Evolutionary conservation across 2,113 vertebrate genomes (phyloP).

Genomic region (Tenrec ecaudatus): DNA sequence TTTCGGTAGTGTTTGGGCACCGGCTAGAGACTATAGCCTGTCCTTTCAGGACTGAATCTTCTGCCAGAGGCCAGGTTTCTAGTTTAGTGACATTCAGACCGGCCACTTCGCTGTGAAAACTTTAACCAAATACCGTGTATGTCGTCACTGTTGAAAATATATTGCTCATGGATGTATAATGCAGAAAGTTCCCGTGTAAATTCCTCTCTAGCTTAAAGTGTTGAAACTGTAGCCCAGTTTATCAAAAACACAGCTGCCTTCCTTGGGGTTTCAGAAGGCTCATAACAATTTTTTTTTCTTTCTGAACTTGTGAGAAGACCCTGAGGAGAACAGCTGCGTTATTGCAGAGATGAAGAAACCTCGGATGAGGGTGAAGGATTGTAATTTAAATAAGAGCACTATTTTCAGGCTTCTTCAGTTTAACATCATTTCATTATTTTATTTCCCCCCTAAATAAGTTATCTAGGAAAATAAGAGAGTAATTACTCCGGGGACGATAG

Average conservation of each 20-base stretch:
- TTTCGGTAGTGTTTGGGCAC: slow-evolving; percentile 73
- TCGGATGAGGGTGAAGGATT: slow-evolving; percentile 84
- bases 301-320: slow-evolving; percentile 87
- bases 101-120: slow-evolving; percentile 71
- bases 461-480: slow-evolving; percentile 74
- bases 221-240: slow-evolving; percentile 88
- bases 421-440: slow-evolving; percentile 82
- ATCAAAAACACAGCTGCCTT: slow-evolving; percentile 89
- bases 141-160: slow-evolving; percentile 82
- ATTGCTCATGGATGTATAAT: slow-evolving; percentile 79
- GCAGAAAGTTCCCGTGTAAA: slow-evolving; percentile 85
- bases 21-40: slow-evolving; percentile 73
- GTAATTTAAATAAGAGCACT: slow-evolving; percentile 86
- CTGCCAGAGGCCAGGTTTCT: slow-evolving; percentile 80
- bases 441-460: slow-evolving; percentile 81
- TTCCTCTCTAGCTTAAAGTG: slow-evolving; percentile 86
- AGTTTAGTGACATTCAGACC: slow-evolving; percentile 79
- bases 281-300: slow-evolving; percentile 86
- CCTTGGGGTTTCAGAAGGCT: slow-evolving; percentile 85
- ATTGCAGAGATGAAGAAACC: slow-evolving; percentile 86
- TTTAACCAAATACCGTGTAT: slow-evolving; percentile 72
- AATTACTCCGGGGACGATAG: slow-evolving; percentile 73
- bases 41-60: slow-evolving; percentile 69
- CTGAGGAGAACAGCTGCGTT: slow-evolving; percentile 90
- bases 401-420: slow-evolving; percentile 82